phyloP scores from a whole-genome alignment of 92 coral and sea anemone species.

The Heliopora coerulea region DNA sequence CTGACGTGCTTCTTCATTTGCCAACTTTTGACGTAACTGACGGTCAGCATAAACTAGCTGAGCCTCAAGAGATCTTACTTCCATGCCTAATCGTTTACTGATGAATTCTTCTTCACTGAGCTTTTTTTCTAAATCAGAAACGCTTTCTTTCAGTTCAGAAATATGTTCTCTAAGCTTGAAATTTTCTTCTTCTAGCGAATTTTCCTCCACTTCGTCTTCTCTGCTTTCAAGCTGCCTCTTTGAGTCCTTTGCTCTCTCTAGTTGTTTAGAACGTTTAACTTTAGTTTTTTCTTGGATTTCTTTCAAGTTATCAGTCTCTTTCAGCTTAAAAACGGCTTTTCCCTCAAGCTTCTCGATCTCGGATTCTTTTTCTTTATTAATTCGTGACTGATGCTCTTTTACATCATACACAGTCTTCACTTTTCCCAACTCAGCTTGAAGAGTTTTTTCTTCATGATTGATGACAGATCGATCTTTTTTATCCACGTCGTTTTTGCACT shows the following conservation, averaged over 20 bases:
- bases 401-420: neutral
- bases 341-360: conserved; percentile 12
- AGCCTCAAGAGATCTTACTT: conserved; percentile 88
- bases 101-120: conserved; percentile 61
- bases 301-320: conserved; percentile 34
- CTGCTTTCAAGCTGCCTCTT: conserved; percentile 51
- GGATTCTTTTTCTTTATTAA: conserved; percentile 13
- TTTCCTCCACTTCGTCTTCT: conserved; percentile 56
- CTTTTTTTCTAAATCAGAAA: conserved; percentile 54
- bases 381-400: neutral
- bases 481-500: neutral
- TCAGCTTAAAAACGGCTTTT: conserved; percentile 1
- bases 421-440: neutral
- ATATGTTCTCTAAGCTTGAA: conserved; percentile 48
- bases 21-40: conserved; percentile 62
- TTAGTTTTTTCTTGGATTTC: conserved; percentile 24
- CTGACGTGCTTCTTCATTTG: conserved; percentile 11
- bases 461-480: conserved; percentile 19
- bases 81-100: conserved; percentile 69
- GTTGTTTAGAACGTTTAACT: neutral
- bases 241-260: conserved; percentile 29
- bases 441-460: conserved; percentile 6
- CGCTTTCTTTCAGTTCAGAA: conserved; percentile 47
- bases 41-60: conserved; percentile 76
- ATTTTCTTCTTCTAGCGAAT: conserved; percentile 51